phyloP scores from a whole-genome alignment of 2,113 vertebrate species.

The Planiliza haematocheilus region DNA sequence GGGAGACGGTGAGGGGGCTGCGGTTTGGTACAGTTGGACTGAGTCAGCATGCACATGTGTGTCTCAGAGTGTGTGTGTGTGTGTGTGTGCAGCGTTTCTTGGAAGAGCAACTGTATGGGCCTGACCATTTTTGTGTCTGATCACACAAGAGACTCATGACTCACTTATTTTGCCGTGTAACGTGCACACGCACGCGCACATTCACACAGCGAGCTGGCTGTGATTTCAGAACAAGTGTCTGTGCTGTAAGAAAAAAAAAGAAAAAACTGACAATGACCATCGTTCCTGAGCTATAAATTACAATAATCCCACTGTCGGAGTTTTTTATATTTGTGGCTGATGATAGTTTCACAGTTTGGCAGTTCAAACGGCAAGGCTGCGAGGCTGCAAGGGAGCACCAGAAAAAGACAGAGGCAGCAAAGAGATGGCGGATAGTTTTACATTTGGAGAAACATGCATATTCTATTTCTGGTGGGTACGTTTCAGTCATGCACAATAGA shows the following conservation, averaged over 20 bases:
- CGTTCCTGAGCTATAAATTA: constrained; percentile 36
- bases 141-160: constrained; percentile 58
- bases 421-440: neutral
- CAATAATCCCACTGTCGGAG: constrained; percentile 12
- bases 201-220: constrained; percentile 3
- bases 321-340: constrained; percentile 25
- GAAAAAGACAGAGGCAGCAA: neutral
- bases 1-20: constrained; percentile 53
- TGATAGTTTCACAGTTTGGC: constrained; percentile 30
- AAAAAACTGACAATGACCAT: constrained; percentile 1
- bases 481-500: too few species aligned
- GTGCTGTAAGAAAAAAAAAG: neutral
- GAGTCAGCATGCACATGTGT: constrained; percentile 24
- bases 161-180: constrained; percentile 36
- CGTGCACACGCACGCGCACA: neutral
- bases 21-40: constrained; percentile 65
- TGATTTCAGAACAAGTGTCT: neutral
- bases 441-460: neutral
- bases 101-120: constrained; percentile 11
- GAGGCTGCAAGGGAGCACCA: neutral
- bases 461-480: neutral
- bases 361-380: neutral
- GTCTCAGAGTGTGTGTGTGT: constrained; percentile 5
- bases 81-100: constrained; percentile 5
- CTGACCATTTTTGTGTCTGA: constrained; percentile 29